Percentiles rank a stretch among this genome's conserved stretches.
These are phyloP conservation scores for Cephus runcator DNA, from an alignment of 2,888 invertebrate genomes.

Conservation along the genomic window DNA sequence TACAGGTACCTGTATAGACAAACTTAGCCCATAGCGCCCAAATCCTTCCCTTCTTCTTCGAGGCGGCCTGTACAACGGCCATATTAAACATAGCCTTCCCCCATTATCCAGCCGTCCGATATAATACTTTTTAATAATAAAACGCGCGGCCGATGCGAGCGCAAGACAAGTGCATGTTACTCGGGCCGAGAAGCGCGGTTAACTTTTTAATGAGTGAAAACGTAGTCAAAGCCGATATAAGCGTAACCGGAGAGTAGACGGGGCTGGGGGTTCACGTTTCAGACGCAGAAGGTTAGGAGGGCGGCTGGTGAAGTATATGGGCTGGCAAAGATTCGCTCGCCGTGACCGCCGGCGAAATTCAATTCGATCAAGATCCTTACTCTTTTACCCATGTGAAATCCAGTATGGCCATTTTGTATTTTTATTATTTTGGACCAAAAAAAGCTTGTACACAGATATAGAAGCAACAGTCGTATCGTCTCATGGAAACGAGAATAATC, in stretches of 20 bases:
- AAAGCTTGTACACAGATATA: not conserved
- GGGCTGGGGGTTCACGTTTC: not conserved
- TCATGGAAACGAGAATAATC: not conserved
- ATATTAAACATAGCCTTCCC: slow-evolving; percentile 1
- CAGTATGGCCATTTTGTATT: not conserved
- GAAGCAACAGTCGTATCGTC: not conserved
- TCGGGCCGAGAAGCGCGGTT: not conserved
- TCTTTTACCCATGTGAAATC: not conserved
- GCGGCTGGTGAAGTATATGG: not conserved
- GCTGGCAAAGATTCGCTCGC: not conserved
- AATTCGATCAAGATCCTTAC: not conserved
- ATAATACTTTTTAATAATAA: slow-evolving; percentile 47
- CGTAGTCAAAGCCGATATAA: slow-evolving; percentile 25
- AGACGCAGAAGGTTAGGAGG: not conserved
- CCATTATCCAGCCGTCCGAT: slow-evolving; percentile 10
- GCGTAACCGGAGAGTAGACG: not conserved
- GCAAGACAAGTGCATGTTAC: not conserved
- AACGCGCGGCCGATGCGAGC: slow-evolving; percentile 26
- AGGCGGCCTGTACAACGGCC: slow-evolving; percentile 14
- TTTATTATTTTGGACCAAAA: not conserved
- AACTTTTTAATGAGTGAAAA: slow-evolving; percentile 46
- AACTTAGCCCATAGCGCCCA: slow-evolving; percentile 20
- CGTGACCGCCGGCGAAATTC: not conserved
- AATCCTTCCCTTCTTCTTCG: not conserved
- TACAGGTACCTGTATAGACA: not conserved